Evolutionary conservation across 2,797 vertebrate genomes (phyloP), one percentile per base, ranked within the genome.

Genomic region (Chaenodraco wilsoni): DNA sequence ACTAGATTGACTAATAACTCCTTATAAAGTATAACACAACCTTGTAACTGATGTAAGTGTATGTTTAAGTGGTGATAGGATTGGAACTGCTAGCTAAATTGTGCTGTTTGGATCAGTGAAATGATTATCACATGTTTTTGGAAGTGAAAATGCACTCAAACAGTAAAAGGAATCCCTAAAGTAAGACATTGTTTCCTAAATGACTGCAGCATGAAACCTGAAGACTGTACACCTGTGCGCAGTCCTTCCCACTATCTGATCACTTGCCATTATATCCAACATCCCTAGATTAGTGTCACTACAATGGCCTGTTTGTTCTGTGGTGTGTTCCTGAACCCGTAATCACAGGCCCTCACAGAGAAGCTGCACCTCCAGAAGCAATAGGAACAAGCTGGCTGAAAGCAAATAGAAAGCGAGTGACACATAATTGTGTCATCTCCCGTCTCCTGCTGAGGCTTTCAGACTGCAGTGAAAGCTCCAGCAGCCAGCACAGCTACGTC

Each of bases 371-470:
- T 78, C 76, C 58, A 58, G 40, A n/a, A 71, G 75, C 63, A 65
- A 66, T 3, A 71, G 74, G 76, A 70, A 51, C 74, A 85, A 68
- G 74, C 59, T 21, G 57, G 56, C 46, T 72, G 87, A 87, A 93
- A 92, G 83, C 91, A 93, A 95, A 91, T 92, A 95, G 93, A 85
- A 76, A 88, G 82, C 50, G 59, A 87, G 66, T 27, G 72, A 50
- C 37, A 91, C 82, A 70, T 85, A 89, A 95, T 95, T 95, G 89
- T 95, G 89, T 89, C 83, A 89, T 85, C 85, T 76, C 76, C 62
- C 82, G 82, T 91, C 93, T 94, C 95, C 94, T 87, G 82, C 91
- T 90, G 95, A 93, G 94, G 89, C 93, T 93, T 95, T 95, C 93
- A 90, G 43, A 31, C 56, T 15, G 51, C 72, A 62, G 45, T 72